These are phyloP conservation scores for Lathronympha strigana DNA, from an alignment of 2,888 invertebrate species.

Conservation along the genomic window DNA sequence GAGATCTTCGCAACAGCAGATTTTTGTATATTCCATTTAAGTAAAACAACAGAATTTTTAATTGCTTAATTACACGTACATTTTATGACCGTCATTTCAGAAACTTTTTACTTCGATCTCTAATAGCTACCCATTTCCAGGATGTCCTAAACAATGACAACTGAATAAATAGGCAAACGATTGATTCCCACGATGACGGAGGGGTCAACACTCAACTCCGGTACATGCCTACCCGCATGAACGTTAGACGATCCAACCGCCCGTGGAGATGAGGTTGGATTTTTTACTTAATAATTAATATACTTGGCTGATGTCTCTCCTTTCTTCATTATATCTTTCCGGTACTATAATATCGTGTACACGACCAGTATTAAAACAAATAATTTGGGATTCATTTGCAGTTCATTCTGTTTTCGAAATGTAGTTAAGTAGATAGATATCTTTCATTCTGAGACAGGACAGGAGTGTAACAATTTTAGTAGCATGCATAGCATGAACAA, in stretches of 20 bases:
- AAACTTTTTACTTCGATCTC: neutral
- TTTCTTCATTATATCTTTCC: too few species aligned
- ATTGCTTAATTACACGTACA: neutral
- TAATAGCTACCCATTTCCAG: constrained; percentile 21
- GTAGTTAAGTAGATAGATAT: neutral
- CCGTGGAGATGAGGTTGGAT: constrained; percentile 17
- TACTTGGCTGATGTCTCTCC: constrained; percentile 17
- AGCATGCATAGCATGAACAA: too few species aligned
- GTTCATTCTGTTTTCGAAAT: neutral
- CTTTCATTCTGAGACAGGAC: too few species aligned
- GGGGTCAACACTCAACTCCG: constrained; percentile 67
- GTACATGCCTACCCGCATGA: constrained; percentile 66
- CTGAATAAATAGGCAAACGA: constrained; percentile 42
- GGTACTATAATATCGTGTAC: too few species aligned
- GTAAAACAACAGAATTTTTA: neutral
- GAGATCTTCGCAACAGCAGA: neutral
- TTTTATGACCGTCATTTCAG: neutral
- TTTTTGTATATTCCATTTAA: neutral
- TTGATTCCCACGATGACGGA: constrained; percentile 51
- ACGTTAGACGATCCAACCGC: constrained; percentile 17
- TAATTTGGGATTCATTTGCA: too few species aligned
- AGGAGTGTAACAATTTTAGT: too few species aligned
- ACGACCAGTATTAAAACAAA: too few species aligned
- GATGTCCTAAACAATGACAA: constrained; percentile 30
- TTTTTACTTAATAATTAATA: constrained; percentile 10